Conservation (phyloP, 2,888 invertebrate genomes). For the Campoletis raptor region DNA sequence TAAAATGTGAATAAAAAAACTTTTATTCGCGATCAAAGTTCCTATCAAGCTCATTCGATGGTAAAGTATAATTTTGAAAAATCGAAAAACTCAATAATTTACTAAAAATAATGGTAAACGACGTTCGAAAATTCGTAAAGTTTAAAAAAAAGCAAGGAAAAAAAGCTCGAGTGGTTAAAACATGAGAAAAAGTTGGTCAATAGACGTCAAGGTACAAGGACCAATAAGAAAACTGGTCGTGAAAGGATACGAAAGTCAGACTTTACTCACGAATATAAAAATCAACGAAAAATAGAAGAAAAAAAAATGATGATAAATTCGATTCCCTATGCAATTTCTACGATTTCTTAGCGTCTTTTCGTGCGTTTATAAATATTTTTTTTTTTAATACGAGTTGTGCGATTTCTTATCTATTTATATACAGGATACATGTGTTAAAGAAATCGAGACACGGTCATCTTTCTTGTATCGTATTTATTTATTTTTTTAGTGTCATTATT, state of each 20-base stretch:
- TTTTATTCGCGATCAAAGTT: too few species aligned
- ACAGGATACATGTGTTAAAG: background rate
- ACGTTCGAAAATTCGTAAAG: background rate
- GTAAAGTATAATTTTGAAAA: background rate
- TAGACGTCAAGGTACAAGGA: constrained; percentile 8
- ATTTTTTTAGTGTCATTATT: constrained; percentile 26
- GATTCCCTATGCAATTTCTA: constrained; percentile 8
- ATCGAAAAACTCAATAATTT: background rate
- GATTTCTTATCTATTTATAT: constrained; percentile 25
- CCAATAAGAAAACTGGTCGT: background rate
- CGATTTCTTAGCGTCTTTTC: background rate
- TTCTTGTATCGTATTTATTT: background rate
- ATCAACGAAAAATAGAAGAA: background rate
- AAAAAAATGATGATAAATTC: background rate
- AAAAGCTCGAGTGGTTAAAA: background rate
- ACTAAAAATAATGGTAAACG: background rate
- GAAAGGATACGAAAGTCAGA: constrained; percentile 45
- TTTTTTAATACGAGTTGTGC: constrained; percentile 10
- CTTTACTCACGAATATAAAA: constrained; percentile 35
- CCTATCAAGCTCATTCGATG: background rate
- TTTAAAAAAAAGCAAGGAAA: background rate
- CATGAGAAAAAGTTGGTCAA: background rate
- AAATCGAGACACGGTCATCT: constrained; percentile 13
- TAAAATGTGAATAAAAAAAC: too few species aligned
- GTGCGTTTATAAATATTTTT: constrained; percentile 1